phyloP scores from a whole-genome alignment of 2,888 invertebrate genomes.

The Lycia hirtaria region DNA sequence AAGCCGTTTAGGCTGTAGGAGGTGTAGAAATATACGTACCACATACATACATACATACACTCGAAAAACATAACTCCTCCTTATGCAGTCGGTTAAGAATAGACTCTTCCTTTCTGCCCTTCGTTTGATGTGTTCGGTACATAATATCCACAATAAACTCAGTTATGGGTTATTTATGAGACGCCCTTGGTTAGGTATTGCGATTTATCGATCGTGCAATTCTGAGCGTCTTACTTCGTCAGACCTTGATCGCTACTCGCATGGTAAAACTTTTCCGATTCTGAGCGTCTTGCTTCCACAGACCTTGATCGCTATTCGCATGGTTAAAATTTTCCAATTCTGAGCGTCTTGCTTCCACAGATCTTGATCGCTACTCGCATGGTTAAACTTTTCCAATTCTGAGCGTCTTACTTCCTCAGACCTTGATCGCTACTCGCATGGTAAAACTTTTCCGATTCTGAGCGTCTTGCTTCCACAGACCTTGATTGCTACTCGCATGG shows the following conservation, averaged over 20 bases:
- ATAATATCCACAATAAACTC: neutral
- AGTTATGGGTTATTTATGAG: slow-evolving; percentile 20
- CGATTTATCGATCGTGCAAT: slow-evolving; percentile 19
- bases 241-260: neutral
- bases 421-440: no score
- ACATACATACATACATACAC: no score
- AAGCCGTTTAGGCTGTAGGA: no score
- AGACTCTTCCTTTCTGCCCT: slow-evolving; percentile 3
- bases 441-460: no score
- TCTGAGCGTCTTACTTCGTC: neutral
- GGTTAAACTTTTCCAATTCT: no score
- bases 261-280: no score
- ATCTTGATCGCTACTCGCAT: neutral
- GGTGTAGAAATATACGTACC: no score
- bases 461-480: neutral
- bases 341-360: neutral
- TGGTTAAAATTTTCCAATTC: no score
- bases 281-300: no score
- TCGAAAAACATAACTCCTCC: neutral
- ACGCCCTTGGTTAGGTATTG: slow-evolving; percentile 24
- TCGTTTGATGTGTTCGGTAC: slow-evolving; percentile 9
- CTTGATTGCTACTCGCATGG: neutral
- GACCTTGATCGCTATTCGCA: no score
- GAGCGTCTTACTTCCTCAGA: no score
- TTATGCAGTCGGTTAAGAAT: no score